Percentiles rank a stretch among this genome's conserved stretches.
phyloP scores from a whole-genome alignment of 2,888 invertebrate genomes.

The Lochmaea capreae region DNA sequence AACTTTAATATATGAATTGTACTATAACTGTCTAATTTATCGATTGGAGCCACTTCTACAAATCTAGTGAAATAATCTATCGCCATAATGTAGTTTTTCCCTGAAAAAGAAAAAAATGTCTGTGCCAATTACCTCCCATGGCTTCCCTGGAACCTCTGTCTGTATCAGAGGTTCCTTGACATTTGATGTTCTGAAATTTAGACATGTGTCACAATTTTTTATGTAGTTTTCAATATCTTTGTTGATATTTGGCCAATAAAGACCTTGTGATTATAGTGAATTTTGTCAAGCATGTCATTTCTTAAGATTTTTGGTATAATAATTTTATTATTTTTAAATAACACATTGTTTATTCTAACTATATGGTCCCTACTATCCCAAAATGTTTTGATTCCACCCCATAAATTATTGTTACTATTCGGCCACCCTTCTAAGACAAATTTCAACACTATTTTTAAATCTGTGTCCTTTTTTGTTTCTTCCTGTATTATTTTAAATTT shows the following conservation, averaged over 20 bases:
- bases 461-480: constrained; percentile 11
- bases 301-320: constrained; percentile 10
- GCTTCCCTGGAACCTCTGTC: too few relatives aligned
- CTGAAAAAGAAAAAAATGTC: too few relatives aligned
- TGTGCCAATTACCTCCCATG: too few relatives aligned
- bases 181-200: constrained; percentile 5
- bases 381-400: neutral
- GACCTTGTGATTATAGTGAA: constrained; percentile 1
- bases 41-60: too few relatives aligned
- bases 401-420: constrained; percentile 11
- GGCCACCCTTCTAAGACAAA: constrained; percentile 17
- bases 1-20: too few relatives aligned
- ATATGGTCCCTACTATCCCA: constrained; percentile 15
- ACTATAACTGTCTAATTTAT: too few relatives aligned
- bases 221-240: constrained; percentile 25
- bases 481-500: constrained; percentile 15
- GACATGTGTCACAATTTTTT: neutral
- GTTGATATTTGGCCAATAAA: constrained; percentile 33
- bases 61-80: too few relatives aligned
- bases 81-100: too few relatives aligned
- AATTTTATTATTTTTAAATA: constrained; percentile 15
- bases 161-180: constrained; percentile 25
- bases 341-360: constrained; percentile 5
- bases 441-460: constrained; percentile 13
- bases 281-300: constrained; percentile 13